Evolutionary conservation across 2,113 vertebrate species (phyloP).

Genomic region (Microcebus ravelobensis): DNA sequence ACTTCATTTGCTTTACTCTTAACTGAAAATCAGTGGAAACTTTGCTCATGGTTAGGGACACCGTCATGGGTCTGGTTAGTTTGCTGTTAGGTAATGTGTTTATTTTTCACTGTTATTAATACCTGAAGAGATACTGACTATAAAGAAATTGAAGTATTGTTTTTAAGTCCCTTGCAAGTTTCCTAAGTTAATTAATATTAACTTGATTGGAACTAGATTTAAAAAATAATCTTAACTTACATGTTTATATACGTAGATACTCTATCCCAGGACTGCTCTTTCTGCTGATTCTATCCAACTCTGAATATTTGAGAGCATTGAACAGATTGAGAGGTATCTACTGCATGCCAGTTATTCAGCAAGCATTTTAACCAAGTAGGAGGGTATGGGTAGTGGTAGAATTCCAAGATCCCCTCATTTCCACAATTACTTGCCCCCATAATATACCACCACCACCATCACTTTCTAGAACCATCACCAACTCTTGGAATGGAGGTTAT

Average conservation of each 20-base stretch:
- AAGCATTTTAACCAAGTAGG: neutral
- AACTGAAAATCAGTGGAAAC: slow-evolving; percentile 61
- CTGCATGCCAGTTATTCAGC: neutral
- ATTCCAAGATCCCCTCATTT: neutral
- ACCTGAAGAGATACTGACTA: neutral
- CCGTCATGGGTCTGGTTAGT: neutral
- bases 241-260: neutral
- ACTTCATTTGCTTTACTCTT: slow-evolving; percentile 37
- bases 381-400: neutral
- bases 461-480: neutral
- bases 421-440: neutral
- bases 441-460: neutral
- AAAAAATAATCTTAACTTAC: neutral
- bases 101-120: slow-evolving; percentile 30
- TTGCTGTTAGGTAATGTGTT: neutral
- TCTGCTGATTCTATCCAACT: neutral
- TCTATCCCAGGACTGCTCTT: neutral
- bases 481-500: neutral
- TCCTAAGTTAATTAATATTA: neutral
- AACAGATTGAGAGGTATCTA: neutral
- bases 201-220: neutral
- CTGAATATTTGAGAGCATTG: neutral
- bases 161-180: neutral
- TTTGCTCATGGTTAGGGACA: slow-evolving; percentile 4
- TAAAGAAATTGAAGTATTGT: slow-evolving; percentile 6